Base-by-base conservation (phyloP, 2,797 vertebrate genomes). In the Xenops minutus region DNA sequence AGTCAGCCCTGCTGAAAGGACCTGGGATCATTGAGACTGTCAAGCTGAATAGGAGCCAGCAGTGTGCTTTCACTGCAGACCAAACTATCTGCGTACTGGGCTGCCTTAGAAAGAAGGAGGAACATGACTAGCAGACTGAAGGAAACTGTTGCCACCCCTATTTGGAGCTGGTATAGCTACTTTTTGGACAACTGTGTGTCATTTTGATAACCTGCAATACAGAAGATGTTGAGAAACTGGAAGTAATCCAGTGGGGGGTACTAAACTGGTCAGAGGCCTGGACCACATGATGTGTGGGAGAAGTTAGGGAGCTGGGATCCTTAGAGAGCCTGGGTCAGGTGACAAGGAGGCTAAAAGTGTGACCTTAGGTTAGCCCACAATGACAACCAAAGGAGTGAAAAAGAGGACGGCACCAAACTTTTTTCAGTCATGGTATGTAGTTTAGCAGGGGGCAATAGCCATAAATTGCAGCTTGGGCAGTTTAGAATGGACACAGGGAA, bases 51-150 rank as follows among this genome's bases (percentile, higher is more conserved):
- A 66, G 32, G 22, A 84, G 48, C 44, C n/a, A 46, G 24, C 12
- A 48, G 30, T 49, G 24, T 54, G 39, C 30, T 86, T 62, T 76
- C 44, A 13, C 52, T 62, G 80, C 36, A 46, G 55, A 41, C 37
- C 62, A 56, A 75, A 49, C 37, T 44, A 2, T 0, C 11, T 0
- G 0, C 17, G 5, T 52, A 12, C 21, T 49, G 26, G n/a, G 18
- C 34, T 62, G 11, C 6, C 0, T 46, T 54, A 52, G 29, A 62
- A 80, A 36, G 12, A 69, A 43, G 13, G 23, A 54, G 14, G 7
- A 51, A 13, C 10, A 10, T 46, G 43, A 36, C 14, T 49, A 34
- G 24, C 30, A 58, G 26, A 37, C 48, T 19, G 34, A 74, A 94
- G 39, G 24, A 71, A 55, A n/a, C 34, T 51, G 22, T 62, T 89